Evolutionary conservation across 30 jellyfish, hydroid and myxozoan genomes (phyloP), one percentile per base, ranked within the genome.

Genomic region (Hydra vulgaris): DNA sequence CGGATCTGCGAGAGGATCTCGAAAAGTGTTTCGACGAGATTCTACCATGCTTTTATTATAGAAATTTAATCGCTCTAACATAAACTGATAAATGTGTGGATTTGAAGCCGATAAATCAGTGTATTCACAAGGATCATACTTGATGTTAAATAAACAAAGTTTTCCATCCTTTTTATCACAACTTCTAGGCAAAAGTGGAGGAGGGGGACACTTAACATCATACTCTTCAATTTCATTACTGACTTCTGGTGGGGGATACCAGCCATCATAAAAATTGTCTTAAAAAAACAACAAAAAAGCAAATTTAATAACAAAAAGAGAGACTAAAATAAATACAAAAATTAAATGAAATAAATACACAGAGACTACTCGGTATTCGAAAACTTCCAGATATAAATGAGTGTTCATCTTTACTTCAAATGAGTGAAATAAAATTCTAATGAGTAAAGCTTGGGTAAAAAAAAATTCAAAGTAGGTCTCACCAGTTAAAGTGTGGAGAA

Each of bases 171-270:
- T 26, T 4, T 87, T 77, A 67, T 92, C 90, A 71, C 90, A 86
- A 20, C 54, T 22, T 1, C 95, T 78, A 26, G 74, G 87, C 77
- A 78, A 84, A 20, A 18, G 54, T 26, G 97, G 97, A 15, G 25
- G 71, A 0, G 87, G 91, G 0, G 94, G 94, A 81, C 97, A 89
- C 22, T 81, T 77, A 4, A 89, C 23, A 18, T 23, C 77, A 1
- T 66, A 19, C 0, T 25, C 52, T 54, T 16, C 15, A 21, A n/a
- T 21, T 73, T 73, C 81, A 21, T 73, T 21, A 18, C 25, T 82
- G 15, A 70, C 53, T 53, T 82, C 95, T 7, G 97, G 97, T 7
- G 95, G 95, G 1, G 95, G 89, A 53, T 85, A 86, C 97, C 97
- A 89, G 0, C 97, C 97, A 55, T 71, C 86, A 21, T 17, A 70